Evolutionary conservation across 2,113 vertebrate species (phyloP), one percentile per base, ranked within the genome.

Genomic region (Nycticebus coucang): DNA sequence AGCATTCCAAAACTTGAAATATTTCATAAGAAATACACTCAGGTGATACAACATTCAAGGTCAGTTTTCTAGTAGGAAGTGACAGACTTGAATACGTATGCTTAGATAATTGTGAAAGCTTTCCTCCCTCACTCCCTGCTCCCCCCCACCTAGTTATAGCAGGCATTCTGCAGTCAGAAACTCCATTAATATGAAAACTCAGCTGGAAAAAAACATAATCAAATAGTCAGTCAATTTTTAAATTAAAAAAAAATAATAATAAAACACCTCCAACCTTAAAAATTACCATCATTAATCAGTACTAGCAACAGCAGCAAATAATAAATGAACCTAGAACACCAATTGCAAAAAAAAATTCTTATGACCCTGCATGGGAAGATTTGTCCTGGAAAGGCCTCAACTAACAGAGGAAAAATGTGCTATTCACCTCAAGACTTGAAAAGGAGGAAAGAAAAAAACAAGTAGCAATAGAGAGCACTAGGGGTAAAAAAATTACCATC

Each of bases 221-320:
- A 98, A 91, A 92, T 89, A 97, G 71, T 94, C 88, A 95, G 59
- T 96, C 88, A 94, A 45, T 97, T 97, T 97, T 96, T 97, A 96
- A 98, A 98, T 95, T 95, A 97, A 98, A 97, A 97, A 97, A 93
- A 57, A n/a, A n/a, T n/a, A 97, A 96, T 82, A 98, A 93, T 96
- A 95, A 97, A 97, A 96, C 17, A 96, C 90, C 81, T 97, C 95
- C 94, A 97, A 91, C 21, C 97, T 98, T 93, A 95, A 98, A 98
- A 97, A 96, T 95, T 28, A 93, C 82, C 95, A 91, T 88, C 93
- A 97, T 98, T 98, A 98, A 98, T 98, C 97, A 98, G 83, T 57
- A 96, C 24, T 50, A 95, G 86, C 59, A 92, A 96, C 75, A 95
- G 75, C 84, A 97, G 84, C 78, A 96, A 98, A 90, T 97, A 98